Evolutionary conservation across 2,888 invertebrate species (phyloP).

Genomic region (Heterodera filipjevi): DNA sequence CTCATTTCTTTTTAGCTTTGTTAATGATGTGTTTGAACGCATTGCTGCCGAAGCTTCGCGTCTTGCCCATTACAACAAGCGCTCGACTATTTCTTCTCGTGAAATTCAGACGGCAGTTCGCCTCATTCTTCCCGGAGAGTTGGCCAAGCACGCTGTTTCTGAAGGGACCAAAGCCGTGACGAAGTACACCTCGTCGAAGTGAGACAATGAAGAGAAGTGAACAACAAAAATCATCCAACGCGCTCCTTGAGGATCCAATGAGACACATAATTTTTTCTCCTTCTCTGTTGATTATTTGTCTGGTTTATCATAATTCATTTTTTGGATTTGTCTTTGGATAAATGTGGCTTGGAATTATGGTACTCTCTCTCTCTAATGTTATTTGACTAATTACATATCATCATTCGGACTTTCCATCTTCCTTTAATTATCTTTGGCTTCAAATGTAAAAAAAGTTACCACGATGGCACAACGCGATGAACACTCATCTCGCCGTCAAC

Average conservation of each 20-base stretch:
- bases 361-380: too few species aligned
- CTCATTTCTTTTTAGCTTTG: slow-evolving; percentile 67
- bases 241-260: slow-evolving; percentile 47
- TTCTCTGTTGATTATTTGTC: too few species aligned
- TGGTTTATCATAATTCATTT: too few species aligned
- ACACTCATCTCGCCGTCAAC: slow-evolving; percentile 16
- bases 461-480: background rate
- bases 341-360: background rate
- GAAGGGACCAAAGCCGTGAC: slow-evolving; percentile 75
- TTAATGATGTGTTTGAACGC: slow-evolving; percentile 77
- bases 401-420: too few species aligned
- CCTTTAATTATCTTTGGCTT: too few species aligned
- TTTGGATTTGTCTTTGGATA: too few species aligned
- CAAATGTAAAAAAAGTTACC: too few species aligned
- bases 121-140: slow-evolving; percentile 76
- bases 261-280: too few species aligned
- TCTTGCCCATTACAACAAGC: slow-evolving; percentile 73
- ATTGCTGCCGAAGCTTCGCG: slow-evolving; percentile 71
- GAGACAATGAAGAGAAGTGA: too few species aligned
- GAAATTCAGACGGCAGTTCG: slow-evolving; percentile 77
- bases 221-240: slow-evolving; percentile 35
- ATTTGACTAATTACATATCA: background rate
- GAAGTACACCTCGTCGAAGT: slow-evolving; percentile 70
- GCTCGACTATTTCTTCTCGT: slow-evolving; percentile 74
- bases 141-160: slow-evolving; percentile 76